Evolutionary conservation across 2,113 vertebrate species (phyloP).

Genomic region (Caranx melampygus): DNA sequence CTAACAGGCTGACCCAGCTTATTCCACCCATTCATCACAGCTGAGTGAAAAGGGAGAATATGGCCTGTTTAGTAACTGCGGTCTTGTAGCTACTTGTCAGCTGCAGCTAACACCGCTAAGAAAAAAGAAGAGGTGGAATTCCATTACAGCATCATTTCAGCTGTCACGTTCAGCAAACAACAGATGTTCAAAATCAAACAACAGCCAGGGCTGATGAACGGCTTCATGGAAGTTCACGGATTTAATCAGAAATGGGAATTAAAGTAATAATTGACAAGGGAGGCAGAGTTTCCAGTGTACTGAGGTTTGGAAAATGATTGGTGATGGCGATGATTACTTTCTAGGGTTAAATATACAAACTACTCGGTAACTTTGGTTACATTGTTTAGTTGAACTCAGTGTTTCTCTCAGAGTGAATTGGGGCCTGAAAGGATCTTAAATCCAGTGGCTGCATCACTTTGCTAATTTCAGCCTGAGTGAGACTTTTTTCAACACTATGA

Average conservation of each 20-base stretch:
- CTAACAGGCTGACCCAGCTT: conserved; percentile 13
- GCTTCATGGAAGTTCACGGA: neutral
- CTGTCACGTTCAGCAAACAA: conserved; percentile 20
- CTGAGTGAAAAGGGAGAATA: conserved; percentile 25
- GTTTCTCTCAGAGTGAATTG: neutral
- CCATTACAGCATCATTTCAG: conserved; percentile 33
- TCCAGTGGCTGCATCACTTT: neutral
- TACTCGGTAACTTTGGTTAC: neutral
- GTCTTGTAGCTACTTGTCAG: conserved; percentile 52
- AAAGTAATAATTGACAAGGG: neutral
- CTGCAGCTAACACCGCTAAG: neutral
- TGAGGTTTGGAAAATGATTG: neutral
- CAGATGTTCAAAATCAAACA: conserved; percentile 48
- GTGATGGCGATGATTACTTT: neutral
- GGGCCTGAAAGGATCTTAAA: neutral
- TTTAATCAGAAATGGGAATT: neutral
- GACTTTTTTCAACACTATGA: neutral
- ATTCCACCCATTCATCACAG: conserved; percentile 52
- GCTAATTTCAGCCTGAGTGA: neutral
- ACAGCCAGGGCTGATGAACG: neutral
- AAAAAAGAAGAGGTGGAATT: conserved; percentile 20
- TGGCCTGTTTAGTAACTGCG: neutral
- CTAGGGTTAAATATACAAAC: neutral
- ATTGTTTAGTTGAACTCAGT: neutral
- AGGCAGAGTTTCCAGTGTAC: neutral